Evolutionary conservation across 2,113 vertebrate genomes (phyloP).

Genomic region (Dromiciops gliroides): DNA sequence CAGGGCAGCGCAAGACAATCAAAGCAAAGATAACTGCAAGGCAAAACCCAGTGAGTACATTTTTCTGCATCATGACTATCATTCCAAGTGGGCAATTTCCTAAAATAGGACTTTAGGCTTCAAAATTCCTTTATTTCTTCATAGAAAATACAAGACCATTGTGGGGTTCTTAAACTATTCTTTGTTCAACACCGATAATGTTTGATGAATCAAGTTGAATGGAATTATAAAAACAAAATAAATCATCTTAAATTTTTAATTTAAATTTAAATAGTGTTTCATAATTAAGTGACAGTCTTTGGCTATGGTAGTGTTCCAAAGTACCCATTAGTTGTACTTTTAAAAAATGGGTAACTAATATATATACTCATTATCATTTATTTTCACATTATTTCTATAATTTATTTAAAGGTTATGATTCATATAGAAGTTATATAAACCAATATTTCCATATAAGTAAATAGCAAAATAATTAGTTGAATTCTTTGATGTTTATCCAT

Average conservation of each 20-base stretch:
- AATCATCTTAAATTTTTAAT: no score
- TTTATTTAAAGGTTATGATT: constrained; percentile 25
- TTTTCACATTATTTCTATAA: background rate
- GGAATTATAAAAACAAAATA: no score
- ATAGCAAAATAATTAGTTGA: background rate
- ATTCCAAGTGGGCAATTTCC: constrained; percentile 62
- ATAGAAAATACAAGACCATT: constrained; percentile 41
- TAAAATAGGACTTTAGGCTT: constrained; percentile 48
- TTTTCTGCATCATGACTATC: constrained; percentile 58
- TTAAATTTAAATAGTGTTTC: no score
- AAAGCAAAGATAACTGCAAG: constrained; percentile 55
- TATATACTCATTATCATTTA: no score
- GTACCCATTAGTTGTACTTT: no score
- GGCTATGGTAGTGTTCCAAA: no score
- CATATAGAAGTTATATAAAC: background rate
- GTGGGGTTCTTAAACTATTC: no score
- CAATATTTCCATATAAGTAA: constrained; percentile 29
- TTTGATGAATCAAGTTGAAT: no score
- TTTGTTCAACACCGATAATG: no score
- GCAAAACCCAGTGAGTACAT: constrained; percentile 44
- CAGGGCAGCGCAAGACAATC: background rate
- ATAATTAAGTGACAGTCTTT: no score
- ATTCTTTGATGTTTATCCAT: background rate
- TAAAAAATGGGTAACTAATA: no score
- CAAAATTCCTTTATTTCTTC: constrained; percentile 38